A percentile compares a stretch with the other conserved stretches of the same genome.
These are phyloP conservation scores for Cephalopterus ornatus DNA, from an alignment of 2,113 vertebrate species.

Conservation along the genomic window DNA sequence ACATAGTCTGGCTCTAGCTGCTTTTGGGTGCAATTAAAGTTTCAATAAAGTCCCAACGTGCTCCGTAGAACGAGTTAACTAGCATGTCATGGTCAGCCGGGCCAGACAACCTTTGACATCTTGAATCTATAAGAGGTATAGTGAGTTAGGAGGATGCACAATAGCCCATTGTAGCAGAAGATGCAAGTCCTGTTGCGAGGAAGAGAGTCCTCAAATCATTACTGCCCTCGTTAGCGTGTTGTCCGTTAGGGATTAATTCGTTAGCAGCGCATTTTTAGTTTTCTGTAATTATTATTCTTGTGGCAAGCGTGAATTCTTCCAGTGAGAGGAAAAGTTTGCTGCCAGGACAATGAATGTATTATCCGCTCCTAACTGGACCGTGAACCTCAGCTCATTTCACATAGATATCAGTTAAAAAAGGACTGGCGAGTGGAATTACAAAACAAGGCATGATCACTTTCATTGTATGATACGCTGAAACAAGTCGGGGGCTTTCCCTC, in stretches of 20 bases:
- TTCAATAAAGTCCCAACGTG: slow-evolving; percentile 67
- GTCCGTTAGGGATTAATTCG: slow-evolving; percentile 86
- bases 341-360: slow-evolving; percentile 88
- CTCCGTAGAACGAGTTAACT: slow-evolving; percentile 80
- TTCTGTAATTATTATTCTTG: slow-evolving; percentile 83
- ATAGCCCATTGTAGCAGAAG: slow-evolving; percentile 86
- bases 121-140: slow-evolving; percentile 76
- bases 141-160: slow-evolving; percentile 80
- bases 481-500: slow-evolving; percentile 62
- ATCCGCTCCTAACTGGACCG: slow-evolving; percentile 85
- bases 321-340: slow-evolving; percentile 82
- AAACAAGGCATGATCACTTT: slow-evolving; percentile 73
- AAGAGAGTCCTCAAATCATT: slow-evolving; percentile 81
- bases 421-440: slow-evolving; percentile 77
- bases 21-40: slow-evolving; percentile 72
- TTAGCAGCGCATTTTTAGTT: slow-evolving; percentile 80
- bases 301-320: slow-evolving; percentile 80
- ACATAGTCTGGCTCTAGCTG: slow-evolving; percentile 53
- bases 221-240: slow-evolving; percentile 82
- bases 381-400: slow-evolving; percentile 84
- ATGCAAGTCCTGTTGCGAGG: slow-evolving; percentile 77
- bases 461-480: slow-evolving; percentile 71
- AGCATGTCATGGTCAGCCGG: slow-evolving; percentile 86
- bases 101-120: slow-evolving; percentile 95
- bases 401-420: slow-evolving; percentile 84